These are phyloP conservation scores for Cichladusa arquata DNA, from an alignment of 2,113 vertebrate species.

Conservation along the genomic window DNA sequence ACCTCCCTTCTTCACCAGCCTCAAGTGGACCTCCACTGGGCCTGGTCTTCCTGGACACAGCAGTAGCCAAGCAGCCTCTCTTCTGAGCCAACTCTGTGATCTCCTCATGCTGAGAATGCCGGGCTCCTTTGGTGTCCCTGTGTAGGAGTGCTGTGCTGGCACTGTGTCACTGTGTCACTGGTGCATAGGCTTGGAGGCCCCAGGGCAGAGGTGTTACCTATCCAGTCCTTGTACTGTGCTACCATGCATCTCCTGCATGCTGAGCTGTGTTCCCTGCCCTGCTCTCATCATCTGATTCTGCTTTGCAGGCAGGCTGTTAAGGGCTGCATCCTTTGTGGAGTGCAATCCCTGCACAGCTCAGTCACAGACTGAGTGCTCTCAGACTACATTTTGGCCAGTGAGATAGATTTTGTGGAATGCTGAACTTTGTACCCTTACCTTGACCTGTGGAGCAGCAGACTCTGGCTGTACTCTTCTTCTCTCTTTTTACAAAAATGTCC, in stretches of 20 bases:
- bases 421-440: background rate
- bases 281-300: background rate
- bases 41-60: background rate
- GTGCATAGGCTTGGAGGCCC: background rate
- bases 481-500: background rate
- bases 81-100: background rate
- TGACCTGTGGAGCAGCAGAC: background rate
- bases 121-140: background rate
- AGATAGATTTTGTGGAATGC: background rate
- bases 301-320: background rate
- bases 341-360: background rate
- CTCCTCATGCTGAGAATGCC: accelerated
- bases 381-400: background rate
- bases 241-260: background rate
- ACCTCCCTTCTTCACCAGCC: background rate
- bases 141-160: background rate
- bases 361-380: background rate
- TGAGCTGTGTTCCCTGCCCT: background rate
- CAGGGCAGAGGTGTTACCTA: accelerated
- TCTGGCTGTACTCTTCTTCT: background rate
- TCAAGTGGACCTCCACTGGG: accelerated
- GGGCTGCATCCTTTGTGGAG: background rate
- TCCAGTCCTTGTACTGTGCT: background rate
- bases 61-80: background rate
- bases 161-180: background rate